Conservation (phyloP, 2,888 invertebrate species). For the Phengaris alcon region DNA sequence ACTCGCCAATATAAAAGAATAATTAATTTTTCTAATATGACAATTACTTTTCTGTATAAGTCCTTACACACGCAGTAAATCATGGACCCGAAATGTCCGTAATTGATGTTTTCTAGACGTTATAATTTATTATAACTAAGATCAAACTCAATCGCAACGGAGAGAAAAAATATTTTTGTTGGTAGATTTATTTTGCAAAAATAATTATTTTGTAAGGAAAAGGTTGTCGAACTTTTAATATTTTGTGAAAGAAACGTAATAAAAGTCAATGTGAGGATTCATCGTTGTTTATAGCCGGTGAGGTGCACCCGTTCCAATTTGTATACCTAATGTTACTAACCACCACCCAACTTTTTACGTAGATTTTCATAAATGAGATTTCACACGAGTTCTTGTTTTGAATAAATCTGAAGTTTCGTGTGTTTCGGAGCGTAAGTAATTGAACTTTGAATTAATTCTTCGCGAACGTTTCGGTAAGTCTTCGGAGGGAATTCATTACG, state of each 20-base stretch:
- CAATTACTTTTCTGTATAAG: no score
- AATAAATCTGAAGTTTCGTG: conserved; percentile 47
- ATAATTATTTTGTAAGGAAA: neutral
- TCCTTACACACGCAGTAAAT: no score
- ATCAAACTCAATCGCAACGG: no score
- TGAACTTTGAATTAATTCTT: conserved; percentile 38
- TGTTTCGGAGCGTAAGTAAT: conserved; percentile 43
- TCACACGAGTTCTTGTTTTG: conserved; percentile 52
- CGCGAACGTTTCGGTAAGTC: conserved; percentile 23
- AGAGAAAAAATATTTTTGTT: neutral
- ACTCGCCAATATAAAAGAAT: no score
- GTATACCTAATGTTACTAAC: conserved; percentile 51
- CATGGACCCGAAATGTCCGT: no score
- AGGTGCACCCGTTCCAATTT: conserved; percentile 51
- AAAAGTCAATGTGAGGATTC: conserved; percentile 54
- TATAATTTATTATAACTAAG: no score
- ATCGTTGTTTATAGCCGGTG: conserved; percentile 51
- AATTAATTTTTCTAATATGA: no score
- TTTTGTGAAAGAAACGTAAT: conserved; percentile 58
- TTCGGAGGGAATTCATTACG: conserved; percentile 21
- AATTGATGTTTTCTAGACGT: no score
- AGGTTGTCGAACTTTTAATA: conserved; percentile 5
- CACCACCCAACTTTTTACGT: conserved; percentile 45
- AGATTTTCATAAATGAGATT: conserved; percentile 57
- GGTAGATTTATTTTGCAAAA: neutral